phyloP scores from a whole-genome alignment of 2,113 vertebrate species.

The Passer domesticus region DNA sequence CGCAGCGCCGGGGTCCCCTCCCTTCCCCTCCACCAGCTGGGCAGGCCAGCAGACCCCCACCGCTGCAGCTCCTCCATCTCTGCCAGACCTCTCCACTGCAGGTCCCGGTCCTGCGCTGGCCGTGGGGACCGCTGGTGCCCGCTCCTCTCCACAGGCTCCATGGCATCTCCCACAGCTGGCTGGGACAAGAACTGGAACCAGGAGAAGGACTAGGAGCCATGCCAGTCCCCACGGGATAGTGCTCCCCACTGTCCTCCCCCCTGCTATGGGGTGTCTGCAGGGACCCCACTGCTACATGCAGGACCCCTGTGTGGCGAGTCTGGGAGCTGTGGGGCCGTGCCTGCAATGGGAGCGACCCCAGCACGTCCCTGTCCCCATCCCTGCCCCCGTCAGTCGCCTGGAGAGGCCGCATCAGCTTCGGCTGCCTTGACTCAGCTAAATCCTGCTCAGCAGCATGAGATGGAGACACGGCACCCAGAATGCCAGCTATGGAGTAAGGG shows the following conservation, averaged over 20 bases:
- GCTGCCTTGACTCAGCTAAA: conserved; percentile 56
- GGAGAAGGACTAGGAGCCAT: neutral
- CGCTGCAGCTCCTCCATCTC: rapidly evolving
- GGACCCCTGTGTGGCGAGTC: rapidly evolving
- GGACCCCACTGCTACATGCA: rapidly evolving
- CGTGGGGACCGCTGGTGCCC: no score
- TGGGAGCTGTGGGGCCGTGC: rapidly evolving
- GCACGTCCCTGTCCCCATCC: rapidly evolving
- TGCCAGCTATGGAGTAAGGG: rapidly evolving
- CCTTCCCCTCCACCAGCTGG: neutral
- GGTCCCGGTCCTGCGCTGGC: neutral
- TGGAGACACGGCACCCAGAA: neutral
- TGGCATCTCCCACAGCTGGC: neutral
- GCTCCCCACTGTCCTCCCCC: neutral
- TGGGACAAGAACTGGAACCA: neutral
- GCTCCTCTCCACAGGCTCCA: neutral
- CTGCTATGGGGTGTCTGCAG: rapidly evolving
- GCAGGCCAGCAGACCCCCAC: neutral
- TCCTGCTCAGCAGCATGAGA: neutral
- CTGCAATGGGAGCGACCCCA: rapidly evolving
- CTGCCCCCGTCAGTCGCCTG: neutral
- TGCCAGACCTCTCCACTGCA: neutral
- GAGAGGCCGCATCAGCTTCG: rapidly evolving
- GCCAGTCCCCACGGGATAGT: rapidly evolving
- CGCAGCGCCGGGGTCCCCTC: rapidly evolving